Evolutionary conservation across 2,797 vertebrate genomes (phyloP), one percentile per base, ranked within the genome.

Genomic region (Kryptopterus vitreolus): DNA sequence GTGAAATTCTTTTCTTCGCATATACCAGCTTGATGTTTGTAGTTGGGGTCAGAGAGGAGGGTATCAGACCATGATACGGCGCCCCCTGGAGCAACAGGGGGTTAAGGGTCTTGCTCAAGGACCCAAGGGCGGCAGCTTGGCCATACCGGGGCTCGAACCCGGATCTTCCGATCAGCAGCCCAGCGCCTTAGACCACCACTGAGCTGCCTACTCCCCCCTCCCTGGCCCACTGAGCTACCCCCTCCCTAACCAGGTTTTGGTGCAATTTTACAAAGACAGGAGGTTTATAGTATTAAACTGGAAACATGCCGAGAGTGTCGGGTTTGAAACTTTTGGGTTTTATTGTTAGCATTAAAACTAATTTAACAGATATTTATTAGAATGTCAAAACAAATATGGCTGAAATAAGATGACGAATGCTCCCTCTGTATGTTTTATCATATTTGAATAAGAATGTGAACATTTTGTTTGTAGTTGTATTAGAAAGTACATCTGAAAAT

Each of bases 251-350:
- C 5, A 22, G 10, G 33, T 5, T 35, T 55, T n/a, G 50, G 50
- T 18, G 4, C 33, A 35, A 53, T 55, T 55, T n/a, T 20, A 15
- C 69, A 55, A 72, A 72, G 18, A 33, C 50, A 10, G 50, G 10
- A 12, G 69, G 33, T 20, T 72, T 33, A 33, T 35, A 55, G 50
- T 55, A 15, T 53, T 71, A n/a, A 72, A 55, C 69, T 72, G 50
- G 48, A 53, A 72, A 55, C 69, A 55, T n/a, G 10, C n/a, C 22
- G 11, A 15, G 48, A 16, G 6, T 71, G 12, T 33, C 53, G 29
- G 46, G 48, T 53, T 71, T 53, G 22, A 1, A 12, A 33, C 4
- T 2, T 10, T 26, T 20, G n/a, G 33, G 69, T 29, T 71, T 10
- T 53, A 55, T 53, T 33, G 11, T 72, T 33, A 35, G 50, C 20